phyloP scores from a whole-genome alignment of 1,140 invertebrate genomes.

The Sycobia sp. region DNA sequence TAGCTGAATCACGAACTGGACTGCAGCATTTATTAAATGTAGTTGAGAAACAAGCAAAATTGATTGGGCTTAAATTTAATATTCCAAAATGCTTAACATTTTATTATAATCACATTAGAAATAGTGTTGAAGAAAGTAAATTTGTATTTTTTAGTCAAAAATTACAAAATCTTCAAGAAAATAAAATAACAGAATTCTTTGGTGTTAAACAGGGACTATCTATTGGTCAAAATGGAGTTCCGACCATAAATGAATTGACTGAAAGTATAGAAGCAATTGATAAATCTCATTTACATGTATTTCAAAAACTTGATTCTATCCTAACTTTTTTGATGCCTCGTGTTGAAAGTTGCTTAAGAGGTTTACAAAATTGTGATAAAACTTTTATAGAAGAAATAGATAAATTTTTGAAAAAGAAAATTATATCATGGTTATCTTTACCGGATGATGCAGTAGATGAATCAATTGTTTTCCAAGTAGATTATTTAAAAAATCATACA shows the following conservation, averaged over 20 bases:
- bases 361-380: neutral
- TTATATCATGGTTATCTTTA: constrained; percentile 5
- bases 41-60: constrained; percentile 3
- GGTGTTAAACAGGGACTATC: constrained; percentile 10
- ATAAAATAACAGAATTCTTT: constrained; percentile 2
- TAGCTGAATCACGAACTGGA: constrained; percentile 7
- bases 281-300: neutral
- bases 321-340: neutral
- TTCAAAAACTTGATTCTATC: constrained; percentile 2
- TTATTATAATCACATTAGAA: neutral
- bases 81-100: constrained; percentile 3
- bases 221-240: constrained; percentile 9
- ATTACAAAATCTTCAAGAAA: neutral
- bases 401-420: neutral
- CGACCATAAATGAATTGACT: constrained; percentile 3
- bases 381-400: neutral
- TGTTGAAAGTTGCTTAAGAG: constrained; percentile 13
- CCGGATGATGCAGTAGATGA: neutral
- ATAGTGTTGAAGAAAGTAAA: neutral
- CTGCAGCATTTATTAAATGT: constrained; percentile 6
- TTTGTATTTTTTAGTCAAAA: constrained; percentile 8
- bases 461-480: neutral
- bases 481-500: neutral
- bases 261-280: neutral
- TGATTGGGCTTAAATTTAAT: constrained; percentile 17